Base-by-base conservation (phyloP, 2,888 invertebrate species). In the Coenonympha glycerion region DNA sequence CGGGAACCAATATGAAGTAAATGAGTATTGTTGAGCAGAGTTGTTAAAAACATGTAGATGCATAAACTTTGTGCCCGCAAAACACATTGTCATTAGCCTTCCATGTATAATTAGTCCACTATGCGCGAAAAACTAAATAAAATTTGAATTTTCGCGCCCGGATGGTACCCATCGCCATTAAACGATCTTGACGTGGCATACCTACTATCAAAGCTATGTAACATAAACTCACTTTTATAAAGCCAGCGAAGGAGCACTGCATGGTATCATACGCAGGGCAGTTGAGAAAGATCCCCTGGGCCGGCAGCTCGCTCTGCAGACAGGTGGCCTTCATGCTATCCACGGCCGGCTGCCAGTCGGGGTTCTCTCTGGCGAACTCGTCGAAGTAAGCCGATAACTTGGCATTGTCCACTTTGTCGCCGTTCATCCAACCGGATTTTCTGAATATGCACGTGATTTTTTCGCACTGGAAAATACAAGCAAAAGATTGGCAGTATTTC, bases 261-360 rank as follows among this genome's bases (percentile, higher is more conserved):
- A 72, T 57, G 24, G 76, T 56, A 34, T 84, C 84, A 55, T 69
- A 82, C 0, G 77, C 70, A 0, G 82, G 78, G 24, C 84, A 84
- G 57, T 74, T 65, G 2, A 73, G 37, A n/a, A 57, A 49, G 1
- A 62, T 37, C 0, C 84, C 79, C 41, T 79, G 81, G 0, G 78
- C 42, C 0, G 63, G 71, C 36, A 84, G 40, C 0, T 68, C 67
- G 0, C 37, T 16, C 6, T 59, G 61, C 13, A 82, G 39, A 33
- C 84, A 84, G 1, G 41, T 47, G 0, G 61, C 46, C 62, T 78
- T 76, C 30, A 67, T 52, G 11, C 66, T 56, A 28, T 68, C 58
- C 1, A 79, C 67, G 0, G 76, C 79, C 0, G 61, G 13, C 3
- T 59, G 41, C 84, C 83, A 83, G 11, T 57, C 65, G 0, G 76